These are phyloP conservation scores for Drusus annulatus DNA, from an alignment of 1,140 invertebrate species.

Conservation along the genomic window DNA sequence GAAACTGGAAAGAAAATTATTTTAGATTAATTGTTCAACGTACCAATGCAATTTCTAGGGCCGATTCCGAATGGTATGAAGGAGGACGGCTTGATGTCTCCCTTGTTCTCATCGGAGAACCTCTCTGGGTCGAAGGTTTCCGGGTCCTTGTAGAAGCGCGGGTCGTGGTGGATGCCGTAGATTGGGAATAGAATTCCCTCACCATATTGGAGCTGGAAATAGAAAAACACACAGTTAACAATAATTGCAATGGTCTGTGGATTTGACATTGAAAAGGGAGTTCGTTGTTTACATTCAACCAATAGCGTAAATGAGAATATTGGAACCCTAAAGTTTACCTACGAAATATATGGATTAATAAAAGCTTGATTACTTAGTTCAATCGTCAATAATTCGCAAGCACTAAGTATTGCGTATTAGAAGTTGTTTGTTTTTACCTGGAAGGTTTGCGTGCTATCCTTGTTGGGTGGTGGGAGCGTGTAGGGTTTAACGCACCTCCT, in stretches of 20 bases:
- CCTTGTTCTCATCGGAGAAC: conserved; percentile 62
- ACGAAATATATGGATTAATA: too few relatives aligned
- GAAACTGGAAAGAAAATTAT: too few relatives aligned
- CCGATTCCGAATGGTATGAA: conserved; percentile 64
- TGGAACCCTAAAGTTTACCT: too few relatives aligned
- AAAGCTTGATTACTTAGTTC: too few relatives aligned
- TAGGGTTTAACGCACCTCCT: conserved; percentile 67
- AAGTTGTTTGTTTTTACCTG: not conserved
- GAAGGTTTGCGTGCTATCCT: not conserved
- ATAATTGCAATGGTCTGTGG: too few relatives aligned
- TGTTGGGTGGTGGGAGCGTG: conserved; percentile 49
- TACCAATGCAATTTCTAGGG: conserved; percentile 68
- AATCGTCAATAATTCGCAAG: too few relatives aligned
- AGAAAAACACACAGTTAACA: too few relatives aligned
- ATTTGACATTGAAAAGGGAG: too few relatives aligned
- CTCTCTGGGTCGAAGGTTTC: conserved; percentile 68
- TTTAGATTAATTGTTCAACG: not conserved
- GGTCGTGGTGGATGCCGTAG: conserved; percentile 64
- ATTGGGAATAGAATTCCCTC: conserved; percentile 58
- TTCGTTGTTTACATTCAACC: too few relatives aligned
- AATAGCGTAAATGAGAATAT: too few relatives aligned
- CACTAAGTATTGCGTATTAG: too few relatives aligned
- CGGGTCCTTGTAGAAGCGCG: conserved; percentile 72
- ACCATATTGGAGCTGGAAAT: conserved; percentile 11
- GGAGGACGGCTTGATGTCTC: conserved; percentile 55